A percentile compares a stretch with the other conserved stretches of the same genome.
Conservation (phyloP, 2,888 invertebrate genomes). For the Heteromyza rotundicornis region DNA sequence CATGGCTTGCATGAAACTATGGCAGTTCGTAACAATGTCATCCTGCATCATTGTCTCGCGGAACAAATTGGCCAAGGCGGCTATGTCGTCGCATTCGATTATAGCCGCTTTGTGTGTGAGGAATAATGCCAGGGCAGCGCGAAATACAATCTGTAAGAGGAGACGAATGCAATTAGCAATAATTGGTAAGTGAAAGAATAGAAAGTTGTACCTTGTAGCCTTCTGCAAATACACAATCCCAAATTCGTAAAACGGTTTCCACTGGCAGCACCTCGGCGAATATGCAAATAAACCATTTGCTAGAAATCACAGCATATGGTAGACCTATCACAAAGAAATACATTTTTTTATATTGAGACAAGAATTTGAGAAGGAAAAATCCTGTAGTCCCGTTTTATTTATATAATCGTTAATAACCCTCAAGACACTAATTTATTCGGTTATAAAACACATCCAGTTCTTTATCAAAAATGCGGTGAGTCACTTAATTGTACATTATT, state of each 20-base stretch:
- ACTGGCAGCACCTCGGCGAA: conserved; percentile 92
- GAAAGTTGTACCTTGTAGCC: conserved; percentile 72
- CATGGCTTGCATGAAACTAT: conserved; percentile 86
- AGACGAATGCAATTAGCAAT: no score
- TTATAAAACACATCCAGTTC: no score
- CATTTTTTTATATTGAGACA: no score
- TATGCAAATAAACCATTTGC: conserved; percentile 95
- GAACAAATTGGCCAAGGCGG: conserved; percentile 81
- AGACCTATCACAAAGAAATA: conserved; percentile 66
- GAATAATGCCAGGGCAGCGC: conserved; percentile 86
- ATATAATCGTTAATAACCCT: no score
- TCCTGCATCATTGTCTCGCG: conserved; percentile 78
- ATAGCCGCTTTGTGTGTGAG: conserved; percentile 75
- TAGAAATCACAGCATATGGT: conserved; percentile 89
- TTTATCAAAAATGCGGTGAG: no score
- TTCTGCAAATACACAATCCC: conserved; percentile 95
- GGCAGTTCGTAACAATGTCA: conserved; percentile 81
- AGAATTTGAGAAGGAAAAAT: no score
- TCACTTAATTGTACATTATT: no score
- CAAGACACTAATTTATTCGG: no score
- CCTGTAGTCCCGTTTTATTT: no score
- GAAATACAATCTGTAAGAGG: conserved; percentile 72
- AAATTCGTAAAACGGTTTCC: conserved; percentile 92
- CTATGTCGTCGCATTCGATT: conserved; percentile 79
- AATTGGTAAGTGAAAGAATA: no score